phyloP scores from a whole-genome alignment of 2,113 vertebrate species.

The Toxotes jaculatrix region DNA sequence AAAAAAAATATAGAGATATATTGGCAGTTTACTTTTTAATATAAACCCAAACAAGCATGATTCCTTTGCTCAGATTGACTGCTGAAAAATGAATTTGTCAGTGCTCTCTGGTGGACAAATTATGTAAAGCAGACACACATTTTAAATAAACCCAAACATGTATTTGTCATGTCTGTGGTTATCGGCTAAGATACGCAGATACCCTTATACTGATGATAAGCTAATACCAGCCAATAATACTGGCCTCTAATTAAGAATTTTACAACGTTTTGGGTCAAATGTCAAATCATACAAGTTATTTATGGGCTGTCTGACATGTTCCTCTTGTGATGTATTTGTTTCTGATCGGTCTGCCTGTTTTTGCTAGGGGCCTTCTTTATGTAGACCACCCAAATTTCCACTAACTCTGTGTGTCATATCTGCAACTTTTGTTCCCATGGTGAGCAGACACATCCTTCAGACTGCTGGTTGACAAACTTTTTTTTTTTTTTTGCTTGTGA shows the following conservation, averaged over 20 bases:
- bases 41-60: not conserved
- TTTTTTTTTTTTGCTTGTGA: too few relatives aligned
- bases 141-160: not conserved
- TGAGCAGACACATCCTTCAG: too few relatives aligned
- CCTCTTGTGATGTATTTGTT: not conserved
- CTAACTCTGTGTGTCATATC: not conserved
- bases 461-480: too few relatives aligned
- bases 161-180: not conserved
- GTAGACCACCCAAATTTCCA: not conserved
- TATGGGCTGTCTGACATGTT: not conserved
- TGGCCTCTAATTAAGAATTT: too few relatives aligned
- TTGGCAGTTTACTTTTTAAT: not conserved
- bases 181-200: too few relatives aligned
- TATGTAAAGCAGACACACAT: not conserved
- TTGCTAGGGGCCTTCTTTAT: too few relatives aligned
- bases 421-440: not conserved
- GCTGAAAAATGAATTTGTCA: not conserved
- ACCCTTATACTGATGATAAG: not conserved
- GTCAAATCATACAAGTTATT: not conserved
- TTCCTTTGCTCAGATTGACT: not conserved
- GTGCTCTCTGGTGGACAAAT: conserved; percentile 39
- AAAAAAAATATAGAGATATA: not conserved
- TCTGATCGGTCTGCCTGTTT: not conserved
- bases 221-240: not conserved
- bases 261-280: too few relatives aligned